Conservation (phyloP, 2,113 vertebrate species). For the Lucifuga dentata region DNA sequence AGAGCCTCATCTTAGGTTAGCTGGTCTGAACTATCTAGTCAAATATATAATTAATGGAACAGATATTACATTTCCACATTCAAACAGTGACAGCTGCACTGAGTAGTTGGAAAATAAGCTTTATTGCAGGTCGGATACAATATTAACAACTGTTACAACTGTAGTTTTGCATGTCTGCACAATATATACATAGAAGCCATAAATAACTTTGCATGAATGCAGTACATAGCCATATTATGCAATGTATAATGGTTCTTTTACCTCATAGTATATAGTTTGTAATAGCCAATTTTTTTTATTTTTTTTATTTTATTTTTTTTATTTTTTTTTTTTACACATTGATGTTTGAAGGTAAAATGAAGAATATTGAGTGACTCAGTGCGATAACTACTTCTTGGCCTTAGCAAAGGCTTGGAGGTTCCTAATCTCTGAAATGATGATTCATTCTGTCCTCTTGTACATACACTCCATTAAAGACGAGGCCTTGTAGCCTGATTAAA, state of each 20-base stretch:
- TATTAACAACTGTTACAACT: slow-evolving; percentile 19
- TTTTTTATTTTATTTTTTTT: no score
- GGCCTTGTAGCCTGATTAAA: slow-evolving; percentile 23
- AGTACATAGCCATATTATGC: slow-evolving; percentile 53
- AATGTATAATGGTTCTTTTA: slow-evolving; percentile 46
- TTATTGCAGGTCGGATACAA: slow-evolving; percentile 33
- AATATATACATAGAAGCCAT: slow-evolving; percentile 64
- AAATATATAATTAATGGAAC: slow-evolving; percentile 24
- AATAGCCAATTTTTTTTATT: slow-evolving; percentile 3
- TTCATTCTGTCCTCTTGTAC: slow-evolving; percentile 7
- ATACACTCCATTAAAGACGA: slow-evolving; percentile 66
- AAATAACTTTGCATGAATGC: slow-evolving; percentile 59
- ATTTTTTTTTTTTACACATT: no score
- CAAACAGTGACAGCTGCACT: slow-evolving; percentile 31
- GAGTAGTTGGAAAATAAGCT: slow-evolving; percentile 29
- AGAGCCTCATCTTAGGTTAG: slow-evolving; percentile 12
- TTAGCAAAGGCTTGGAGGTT: slow-evolving; percentile 33
- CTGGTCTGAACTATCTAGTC: slow-evolving; percentile 14
- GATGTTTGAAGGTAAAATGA: slow-evolving; percentile 49
- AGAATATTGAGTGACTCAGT: slow-evolving; percentile 54
- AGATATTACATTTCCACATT: neutral
- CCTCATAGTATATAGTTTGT: slow-evolving; percentile 42
- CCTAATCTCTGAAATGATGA: slow-evolving; percentile 42
- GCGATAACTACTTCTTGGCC: slow-evolving; percentile 65
- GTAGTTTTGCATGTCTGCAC: slow-evolving; percentile 44